A percentile compares a stretch with the other conserved stretches of the same genome.
These are phyloP conservation scores for Camptogramma bilineatum DNA, from an alignment of 2,888 invertebrate species.

Conservation along the genomic window DNA sequence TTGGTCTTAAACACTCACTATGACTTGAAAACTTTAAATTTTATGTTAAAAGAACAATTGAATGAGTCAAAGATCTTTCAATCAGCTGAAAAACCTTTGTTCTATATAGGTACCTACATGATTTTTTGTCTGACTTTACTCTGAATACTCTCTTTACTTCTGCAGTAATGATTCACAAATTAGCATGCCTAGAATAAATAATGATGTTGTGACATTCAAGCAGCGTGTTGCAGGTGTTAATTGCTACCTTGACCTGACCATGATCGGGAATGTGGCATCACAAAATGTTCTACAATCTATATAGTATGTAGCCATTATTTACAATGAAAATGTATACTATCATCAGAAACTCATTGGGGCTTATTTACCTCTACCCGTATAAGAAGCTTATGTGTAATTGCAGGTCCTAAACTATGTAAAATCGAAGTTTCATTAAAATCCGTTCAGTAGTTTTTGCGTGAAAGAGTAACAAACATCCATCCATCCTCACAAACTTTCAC, in stretches of 20 bases:
- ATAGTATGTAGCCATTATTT: neutral
- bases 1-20: slow-evolving; percentile 11
- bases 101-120: neutral
- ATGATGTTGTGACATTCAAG: slow-evolving; percentile 1
- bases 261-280: slow-evolving; percentile 1
- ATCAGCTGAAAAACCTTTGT: neutral
- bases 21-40: slow-evolving; percentile 7
- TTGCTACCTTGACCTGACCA: slow-evolving; percentile 4
- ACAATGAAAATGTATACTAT: too few species aligned
- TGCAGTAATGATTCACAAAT: neutral
- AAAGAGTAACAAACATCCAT: too few species aligned
- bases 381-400: too few species aligned
- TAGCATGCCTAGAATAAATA: neutral
- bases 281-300: neutral
- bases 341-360: too few species aligned
- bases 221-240: neutral
- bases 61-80: neutral
- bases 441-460: too few species aligned
- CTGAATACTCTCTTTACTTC: neutral
- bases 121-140: neutral
- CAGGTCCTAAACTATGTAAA: too few species aligned
- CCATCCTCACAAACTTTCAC: too few species aligned
- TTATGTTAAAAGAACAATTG: neutral
- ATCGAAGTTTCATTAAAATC: too few species aligned
- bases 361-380: too few species aligned